Conservation (phyloP, 2,888 invertebrate genomes). For the Steinernema hermaphroditum region DNA sequence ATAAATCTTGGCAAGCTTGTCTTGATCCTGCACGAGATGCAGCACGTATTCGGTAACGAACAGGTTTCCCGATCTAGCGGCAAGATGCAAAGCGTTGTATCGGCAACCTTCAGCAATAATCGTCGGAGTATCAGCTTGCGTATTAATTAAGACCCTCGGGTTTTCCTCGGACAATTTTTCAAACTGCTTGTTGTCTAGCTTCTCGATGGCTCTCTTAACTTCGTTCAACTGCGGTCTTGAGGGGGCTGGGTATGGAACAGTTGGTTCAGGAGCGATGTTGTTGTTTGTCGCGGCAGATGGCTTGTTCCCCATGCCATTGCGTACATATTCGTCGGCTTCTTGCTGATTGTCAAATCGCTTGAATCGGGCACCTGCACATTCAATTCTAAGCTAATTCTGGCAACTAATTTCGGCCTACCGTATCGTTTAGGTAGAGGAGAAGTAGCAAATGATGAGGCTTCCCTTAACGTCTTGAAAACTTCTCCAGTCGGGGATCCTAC, state of each 20-base stretch:
- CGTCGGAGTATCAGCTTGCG: slow-evolving; percentile 27
- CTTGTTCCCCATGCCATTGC: neutral
- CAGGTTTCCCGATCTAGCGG: slow-evolving; percentile 24
- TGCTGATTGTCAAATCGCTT: slow-evolving; percentile 23
- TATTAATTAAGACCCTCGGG: slow-evolving; percentile 27
- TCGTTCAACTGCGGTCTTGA: slow-evolving; percentile 6
- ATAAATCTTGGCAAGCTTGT: slow-evolving; percentile 13
- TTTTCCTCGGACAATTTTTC: slow-evolving; percentile 16
- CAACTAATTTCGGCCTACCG: too few species aligned
- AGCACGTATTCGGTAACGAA: slow-evolving; percentile 21
- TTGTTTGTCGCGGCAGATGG: too few species aligned
- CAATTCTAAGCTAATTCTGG: too few species aligned
- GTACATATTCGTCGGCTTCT: slow-evolving; percentile 24
- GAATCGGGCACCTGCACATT: slow-evolving; percentile 29
- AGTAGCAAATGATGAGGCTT: neutral
- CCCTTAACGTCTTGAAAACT: slow-evolving; percentile 9
- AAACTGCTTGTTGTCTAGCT: neutral
- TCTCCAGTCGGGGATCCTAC: neutral
- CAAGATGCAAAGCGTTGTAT: slow-evolving; percentile 31
- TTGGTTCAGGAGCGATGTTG: neutral
- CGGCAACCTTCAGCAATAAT: slow-evolving; percentile 29
- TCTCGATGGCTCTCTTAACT: slow-evolving; percentile 17
- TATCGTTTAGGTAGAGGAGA: neutral
- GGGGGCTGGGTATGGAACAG: neutral
- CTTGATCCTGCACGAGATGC: slow-evolving; percentile 18